These are phyloP conservation scores for Sphenopsis melanotis DNA, from an alignment of 2,797 vertebrate species.

Conservation along the genomic window DNA sequence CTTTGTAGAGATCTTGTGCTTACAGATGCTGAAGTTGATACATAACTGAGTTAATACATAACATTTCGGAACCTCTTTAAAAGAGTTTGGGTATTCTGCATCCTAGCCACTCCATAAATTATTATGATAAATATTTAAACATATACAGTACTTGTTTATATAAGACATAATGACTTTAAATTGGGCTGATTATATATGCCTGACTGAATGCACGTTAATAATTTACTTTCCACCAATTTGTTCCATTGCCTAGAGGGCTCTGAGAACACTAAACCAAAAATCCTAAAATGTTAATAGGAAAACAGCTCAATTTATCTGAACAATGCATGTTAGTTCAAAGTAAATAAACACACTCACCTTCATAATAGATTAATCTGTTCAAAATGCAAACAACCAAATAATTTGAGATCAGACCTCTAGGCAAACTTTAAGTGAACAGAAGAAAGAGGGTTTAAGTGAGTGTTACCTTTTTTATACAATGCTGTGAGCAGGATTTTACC, in stretches of 20 bases:
- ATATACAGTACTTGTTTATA: constrained; percentile 12
- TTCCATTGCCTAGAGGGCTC: background rate
- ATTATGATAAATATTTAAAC: constrained; percentile 19
- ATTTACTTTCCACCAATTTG: constrained; percentile 35
- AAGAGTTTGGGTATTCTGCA: background rate
- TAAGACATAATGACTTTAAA: constrained; percentile 24
- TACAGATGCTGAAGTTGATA: background rate
- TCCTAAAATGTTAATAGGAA: background rate
- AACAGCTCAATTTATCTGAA: background rate
- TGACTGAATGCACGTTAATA: background rate
- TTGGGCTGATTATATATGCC: constrained; percentile 8
- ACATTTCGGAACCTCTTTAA: background rate
- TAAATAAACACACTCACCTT: background rate
- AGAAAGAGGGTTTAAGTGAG: background rate
- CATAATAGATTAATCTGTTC: background rate
- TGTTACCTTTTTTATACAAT: background rate
- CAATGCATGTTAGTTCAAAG: background rate
- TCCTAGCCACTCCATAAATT: background rate
- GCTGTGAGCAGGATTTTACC: background rate
- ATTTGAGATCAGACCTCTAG: background rate
- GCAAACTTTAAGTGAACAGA: background rate
- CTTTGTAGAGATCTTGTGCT: background rate
- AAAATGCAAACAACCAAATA: background rate
- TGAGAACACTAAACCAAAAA: background rate
- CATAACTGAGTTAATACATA: background rate